These are phyloP conservation scores for Rutilus rutilus DNA, from an alignment of 2,113 vertebrate species.

Conservation along the genomic window DNA sequence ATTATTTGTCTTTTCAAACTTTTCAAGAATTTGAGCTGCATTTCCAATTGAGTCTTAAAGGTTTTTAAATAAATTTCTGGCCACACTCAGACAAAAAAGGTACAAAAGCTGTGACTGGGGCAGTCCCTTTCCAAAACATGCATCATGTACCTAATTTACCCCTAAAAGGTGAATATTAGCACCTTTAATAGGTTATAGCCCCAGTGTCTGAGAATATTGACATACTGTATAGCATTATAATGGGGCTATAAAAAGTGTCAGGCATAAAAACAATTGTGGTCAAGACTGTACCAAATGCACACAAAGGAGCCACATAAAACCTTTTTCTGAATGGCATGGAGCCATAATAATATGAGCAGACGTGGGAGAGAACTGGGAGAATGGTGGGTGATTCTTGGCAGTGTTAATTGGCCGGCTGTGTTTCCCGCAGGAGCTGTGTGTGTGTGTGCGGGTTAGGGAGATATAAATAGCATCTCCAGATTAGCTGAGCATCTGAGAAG, in stretches of 20 bases:
- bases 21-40: no score
- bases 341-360: background rate
- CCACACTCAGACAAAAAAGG: no score
- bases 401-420: conserved; percentile 69
- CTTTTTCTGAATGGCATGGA: background rate
- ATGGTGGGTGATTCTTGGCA: conserved; percentile 75
- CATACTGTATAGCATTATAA: background rate
- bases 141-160: no score
- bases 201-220: background rate
- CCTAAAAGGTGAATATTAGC: no score
- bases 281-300: background rate
- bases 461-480: conserved; percentile 79
- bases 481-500: conserved; percentile 82
- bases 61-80: no score
- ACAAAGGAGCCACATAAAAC: background rate
- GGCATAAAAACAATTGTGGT: background rate
- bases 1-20: no score
- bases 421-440: conserved; percentile 56
- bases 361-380: background rate
- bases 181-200: no score
- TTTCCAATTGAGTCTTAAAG: no score
- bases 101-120: no score
- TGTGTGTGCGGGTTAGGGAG: conserved; percentile 65
- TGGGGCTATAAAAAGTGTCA: background rate
- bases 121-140: no score